phyloP scores from a whole-genome alignment of 2,797 vertebrate species.

The Malacoraja senta region DNA sequence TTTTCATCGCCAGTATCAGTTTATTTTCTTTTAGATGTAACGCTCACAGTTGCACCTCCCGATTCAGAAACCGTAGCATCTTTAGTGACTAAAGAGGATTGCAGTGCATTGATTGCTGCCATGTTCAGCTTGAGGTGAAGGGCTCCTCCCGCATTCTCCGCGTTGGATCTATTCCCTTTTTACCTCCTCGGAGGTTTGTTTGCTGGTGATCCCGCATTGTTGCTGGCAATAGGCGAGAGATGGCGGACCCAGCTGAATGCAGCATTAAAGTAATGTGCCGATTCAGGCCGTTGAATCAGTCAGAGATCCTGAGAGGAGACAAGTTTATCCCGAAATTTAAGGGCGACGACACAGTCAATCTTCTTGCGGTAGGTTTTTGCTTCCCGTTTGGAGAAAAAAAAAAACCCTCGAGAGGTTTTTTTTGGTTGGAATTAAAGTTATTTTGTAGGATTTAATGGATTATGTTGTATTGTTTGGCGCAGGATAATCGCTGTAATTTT shows the following conservation, averaged over 20 bases:
- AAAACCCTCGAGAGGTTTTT: not conserved
- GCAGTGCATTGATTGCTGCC: constrained; percentile 23
- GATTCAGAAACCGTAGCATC: constrained; percentile 21
- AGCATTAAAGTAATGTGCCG: constrained; percentile 93
- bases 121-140: constrained; percentile 26
- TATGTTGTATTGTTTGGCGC: not conserved
- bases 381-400: not conserved
- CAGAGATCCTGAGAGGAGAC: constrained; percentile 80
- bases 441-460: not conserved
- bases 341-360: constrained; percentile 77
- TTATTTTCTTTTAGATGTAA: not conserved
- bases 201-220: not conserved
- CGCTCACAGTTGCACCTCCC: not conserved
- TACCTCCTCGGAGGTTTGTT: constrained; percentile 9
- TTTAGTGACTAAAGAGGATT: constrained; percentile 19
- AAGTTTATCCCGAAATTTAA: constrained; percentile 83
- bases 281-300: constrained; percentile 81
- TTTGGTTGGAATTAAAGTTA: not conserved
- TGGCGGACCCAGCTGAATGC: constrained; percentile 77
- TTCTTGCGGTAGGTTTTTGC: constrained; percentile 73
- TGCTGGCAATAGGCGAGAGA: constrained; percentile 44
- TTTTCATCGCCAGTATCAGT: not conserved
- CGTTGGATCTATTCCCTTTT: constrained; percentile 12
- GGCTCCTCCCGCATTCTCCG: not conserved
- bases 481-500: not conserved